Base-by-base conservation (phyloP, 1,140 invertebrate genomes). In the Cyclargus thomasi region DNA sequence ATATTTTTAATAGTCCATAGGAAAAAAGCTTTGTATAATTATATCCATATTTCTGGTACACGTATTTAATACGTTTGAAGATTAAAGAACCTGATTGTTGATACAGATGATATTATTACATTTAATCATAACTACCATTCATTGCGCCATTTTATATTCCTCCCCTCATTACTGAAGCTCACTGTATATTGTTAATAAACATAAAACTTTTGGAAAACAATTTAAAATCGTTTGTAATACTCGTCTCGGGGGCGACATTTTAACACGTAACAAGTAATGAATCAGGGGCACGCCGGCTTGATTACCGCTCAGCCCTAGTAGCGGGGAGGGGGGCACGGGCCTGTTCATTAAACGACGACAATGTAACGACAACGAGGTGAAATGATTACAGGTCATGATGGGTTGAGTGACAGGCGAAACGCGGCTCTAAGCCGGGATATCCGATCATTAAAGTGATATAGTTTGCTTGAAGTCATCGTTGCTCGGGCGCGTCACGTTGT, bases 341-440 rank as follows among this genome's bases (percentile, higher is more conserved):
- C 76, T 78, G 80, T 80, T 85, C 81, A 83, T 85, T 85, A 82
- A 81, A 74, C 78, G 70, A 71, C 75, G 77, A 79, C 80, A 74
- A 73, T 76, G 75, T 79, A 77, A 79, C 73, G 79, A 79, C 73
- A 77, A 77, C 74, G 73, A 79, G 75, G 74, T 74, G 75, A 77
- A 81, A 82, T 85, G 78, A 83, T 82, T 75, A 74, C 75, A 71
- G 73, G 76, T 75, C 70, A 77, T 68, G 53, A 35, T 62, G 69
- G 21, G 53, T 35, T 20, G 62, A 64, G 69, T 53, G 53, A 63
- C 53, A 11, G 39, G 53, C 63, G 65, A 47, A 47, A 47, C 39
- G 39, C 39, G 14, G 39, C 11, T 16, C 39, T 47, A 47, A 47
- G 14, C 39, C 11, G 14, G 11, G 39, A 47, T 7, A 29, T 4